phyloP scores from a whole-genome alignment of 2,797 vertebrate genomes.

The Ficedula albicollis region DNA sequence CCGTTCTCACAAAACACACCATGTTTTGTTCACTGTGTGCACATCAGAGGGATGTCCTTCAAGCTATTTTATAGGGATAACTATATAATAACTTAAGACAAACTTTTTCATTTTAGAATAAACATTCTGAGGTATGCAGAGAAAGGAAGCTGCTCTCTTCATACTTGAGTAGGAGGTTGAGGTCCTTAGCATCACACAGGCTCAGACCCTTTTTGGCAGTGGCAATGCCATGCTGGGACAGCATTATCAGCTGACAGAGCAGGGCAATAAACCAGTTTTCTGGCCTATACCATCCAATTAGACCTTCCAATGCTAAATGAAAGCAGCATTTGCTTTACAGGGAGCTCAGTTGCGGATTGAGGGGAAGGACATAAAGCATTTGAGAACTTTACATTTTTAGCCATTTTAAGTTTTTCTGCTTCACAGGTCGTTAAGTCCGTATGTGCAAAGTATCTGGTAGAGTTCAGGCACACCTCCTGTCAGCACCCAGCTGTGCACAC shows the following conservation, averaged over 20 bases:
- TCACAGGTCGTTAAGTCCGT: accelerated
- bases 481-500: not conserved
- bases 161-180: not conserved
- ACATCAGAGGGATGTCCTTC: not conserved
- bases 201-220: not conserved
- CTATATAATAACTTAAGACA: not conserved
- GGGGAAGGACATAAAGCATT: not conserved
- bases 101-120: not conserved
- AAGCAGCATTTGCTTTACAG: not conserved
- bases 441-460: accelerated
- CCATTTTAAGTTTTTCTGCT: not conserved
- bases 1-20: not conserved
- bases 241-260: not conserved
- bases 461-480: not conserved
- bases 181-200: not conserved
- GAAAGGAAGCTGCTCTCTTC: not conserved
- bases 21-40: accelerated
- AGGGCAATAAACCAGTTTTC: not conserved
- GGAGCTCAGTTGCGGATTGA: accelerated
- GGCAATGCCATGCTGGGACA: not conserved
- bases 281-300: not conserved
- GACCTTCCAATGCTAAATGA: not conserved
- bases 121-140: not conserved
- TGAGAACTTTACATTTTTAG: not conserved
- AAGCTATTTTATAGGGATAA: not conserved